Percentiles rank a stretch among this genome's conserved stretches.
Conservation (phyloP, 2,888 invertebrate species). For the Epinotia demarniana region DNA sequence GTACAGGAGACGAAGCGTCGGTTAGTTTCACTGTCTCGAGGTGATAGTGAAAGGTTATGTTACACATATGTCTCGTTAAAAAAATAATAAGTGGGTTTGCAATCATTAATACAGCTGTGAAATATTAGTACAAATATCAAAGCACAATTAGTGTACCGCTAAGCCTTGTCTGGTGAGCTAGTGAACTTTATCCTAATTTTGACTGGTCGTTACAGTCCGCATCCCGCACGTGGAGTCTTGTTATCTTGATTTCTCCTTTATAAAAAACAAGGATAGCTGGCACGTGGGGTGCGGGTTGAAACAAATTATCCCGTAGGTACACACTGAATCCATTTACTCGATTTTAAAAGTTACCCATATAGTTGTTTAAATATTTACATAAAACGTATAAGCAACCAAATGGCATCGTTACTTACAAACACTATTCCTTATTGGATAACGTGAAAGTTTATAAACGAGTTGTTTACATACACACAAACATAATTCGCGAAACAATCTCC, state of each 20-base stretch:
- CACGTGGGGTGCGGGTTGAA: too few species aligned
- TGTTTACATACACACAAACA: slow-evolving; percentile 32
- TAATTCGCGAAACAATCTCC: slow-evolving; percentile 28
- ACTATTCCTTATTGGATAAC: slow-evolving; percentile 35
- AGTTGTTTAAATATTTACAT: not conserved
- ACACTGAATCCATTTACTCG: too few species aligned
- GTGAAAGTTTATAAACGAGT: slow-evolving; percentile 8
- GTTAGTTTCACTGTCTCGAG: slow-evolving; percentile 9
- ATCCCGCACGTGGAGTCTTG: too few species aligned
- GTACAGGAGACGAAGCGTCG: slow-evolving; percentile 25
- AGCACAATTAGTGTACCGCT: not conserved
- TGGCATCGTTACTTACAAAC: not conserved
- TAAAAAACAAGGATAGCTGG: too few species aligned
- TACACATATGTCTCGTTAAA: not conserved
- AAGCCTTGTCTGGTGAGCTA: too few species aligned
- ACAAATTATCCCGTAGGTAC: too few species aligned
- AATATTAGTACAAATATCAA: not conserved
- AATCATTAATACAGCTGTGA: too few species aligned
- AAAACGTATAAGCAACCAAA: not conserved
- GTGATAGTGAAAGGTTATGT: slow-evolving; percentile 3
- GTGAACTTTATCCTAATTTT: too few species aligned
- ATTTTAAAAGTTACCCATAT: too few species aligned
- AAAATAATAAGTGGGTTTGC: too few species aligned
- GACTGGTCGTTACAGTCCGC: too few species aligned
- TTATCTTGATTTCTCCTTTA: too few species aligned